A percentile compares a stretch with the other conserved stretches of the same genome.
Conservation (phyloP, 2,113 vertebrate genomes). For the Python bivittatus region DNA sequence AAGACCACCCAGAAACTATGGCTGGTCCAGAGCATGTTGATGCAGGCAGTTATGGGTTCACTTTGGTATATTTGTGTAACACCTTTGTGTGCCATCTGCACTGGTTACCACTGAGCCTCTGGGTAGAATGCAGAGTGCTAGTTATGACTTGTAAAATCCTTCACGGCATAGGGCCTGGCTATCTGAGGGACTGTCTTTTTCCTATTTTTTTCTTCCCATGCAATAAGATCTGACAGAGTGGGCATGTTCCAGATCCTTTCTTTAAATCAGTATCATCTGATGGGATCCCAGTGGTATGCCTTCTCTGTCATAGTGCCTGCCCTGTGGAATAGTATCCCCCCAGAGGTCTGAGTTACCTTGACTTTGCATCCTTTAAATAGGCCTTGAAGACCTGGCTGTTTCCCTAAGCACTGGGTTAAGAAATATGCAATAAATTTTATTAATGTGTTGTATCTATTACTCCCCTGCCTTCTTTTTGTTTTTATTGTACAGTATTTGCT, state of each 20-base stretch:
- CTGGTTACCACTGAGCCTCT: background rate
- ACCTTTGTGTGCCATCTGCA: background rate
- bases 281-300: background rate
- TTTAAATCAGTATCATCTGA: background rate
- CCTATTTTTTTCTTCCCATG: background rate
- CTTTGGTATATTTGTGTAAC: background rate
- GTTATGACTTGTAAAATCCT: background rate
- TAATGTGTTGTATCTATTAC: background rate
- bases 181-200: background rate
- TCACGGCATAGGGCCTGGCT: background rate
- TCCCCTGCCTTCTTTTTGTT: background rate
- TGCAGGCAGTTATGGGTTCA: background rate
- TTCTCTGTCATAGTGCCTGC: background rate
- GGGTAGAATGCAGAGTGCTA: background rate
- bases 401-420: background rate
- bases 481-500: background rate
- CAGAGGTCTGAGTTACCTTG: background rate
- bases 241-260: background rate
- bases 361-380: background rate
- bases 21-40: background rate
- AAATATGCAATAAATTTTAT: background rate
- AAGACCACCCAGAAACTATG: background rate
- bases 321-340: background rate
- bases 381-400: background rate
- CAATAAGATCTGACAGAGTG: background rate